These are phyloP conservation scores for Gavia stellata DNA, from an alignment of 2,113 vertebrate species.

Conservation along the genomic window DNA sequence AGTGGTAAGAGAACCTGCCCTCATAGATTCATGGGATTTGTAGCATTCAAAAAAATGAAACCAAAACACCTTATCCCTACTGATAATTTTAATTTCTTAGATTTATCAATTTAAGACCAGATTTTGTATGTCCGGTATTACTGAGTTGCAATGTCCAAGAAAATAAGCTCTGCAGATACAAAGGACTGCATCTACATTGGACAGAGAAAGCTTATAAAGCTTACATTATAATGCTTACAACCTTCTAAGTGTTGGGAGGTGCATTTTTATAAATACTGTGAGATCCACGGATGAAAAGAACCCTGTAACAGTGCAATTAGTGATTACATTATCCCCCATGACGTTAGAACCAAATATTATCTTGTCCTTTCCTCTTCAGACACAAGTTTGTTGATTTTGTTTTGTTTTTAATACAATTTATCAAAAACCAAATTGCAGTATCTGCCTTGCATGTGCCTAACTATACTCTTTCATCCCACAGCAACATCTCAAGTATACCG, in stretches of 20 bases:
- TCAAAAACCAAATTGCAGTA: background rate
- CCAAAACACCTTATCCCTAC: background rate
- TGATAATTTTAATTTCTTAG: background rate
- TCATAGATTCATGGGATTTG: background rate
- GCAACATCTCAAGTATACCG: background rate
- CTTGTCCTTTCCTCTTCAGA: background rate
- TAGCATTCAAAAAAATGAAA: background rate
- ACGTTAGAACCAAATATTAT: background rate
- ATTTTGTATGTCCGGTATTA: background rate
- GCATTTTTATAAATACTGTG: background rate
- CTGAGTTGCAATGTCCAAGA: background rate
- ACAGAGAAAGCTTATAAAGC: background rate
- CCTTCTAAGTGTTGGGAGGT: background rate
- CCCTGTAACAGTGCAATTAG: rapidly evolving
- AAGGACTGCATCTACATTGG: background rate
- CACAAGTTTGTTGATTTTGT: background rate
- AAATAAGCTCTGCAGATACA: background rate
- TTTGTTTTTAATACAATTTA: background rate
- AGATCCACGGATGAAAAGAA: background rate
- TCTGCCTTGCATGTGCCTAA: background rate
- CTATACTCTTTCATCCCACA: background rate
- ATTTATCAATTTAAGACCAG: background rate
- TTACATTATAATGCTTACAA: background rate
- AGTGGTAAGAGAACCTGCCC: background rate
- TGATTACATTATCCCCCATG: background rate